These are phyloP conservation scores for Euthynnus affinis DNA, from an alignment of 2,797 vertebrate genomes.

Conservation along the genomic window DNA sequence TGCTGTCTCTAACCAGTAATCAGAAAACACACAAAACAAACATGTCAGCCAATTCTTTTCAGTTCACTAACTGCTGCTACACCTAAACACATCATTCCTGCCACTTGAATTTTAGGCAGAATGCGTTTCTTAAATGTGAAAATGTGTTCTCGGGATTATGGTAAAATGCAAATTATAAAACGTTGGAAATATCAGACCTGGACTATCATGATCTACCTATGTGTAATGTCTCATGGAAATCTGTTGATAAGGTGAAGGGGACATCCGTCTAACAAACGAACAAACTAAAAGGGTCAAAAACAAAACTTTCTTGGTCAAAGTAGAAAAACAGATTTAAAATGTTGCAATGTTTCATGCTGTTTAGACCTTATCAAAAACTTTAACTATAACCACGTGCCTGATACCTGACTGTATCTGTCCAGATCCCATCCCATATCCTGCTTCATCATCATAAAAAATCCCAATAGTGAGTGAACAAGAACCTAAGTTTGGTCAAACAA, in stretches of 20 bases:
- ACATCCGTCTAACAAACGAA: not conserved
- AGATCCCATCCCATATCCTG: not conserved
- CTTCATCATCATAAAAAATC: not conserved
- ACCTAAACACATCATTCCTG: not conserved
- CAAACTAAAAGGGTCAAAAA: not conserved
- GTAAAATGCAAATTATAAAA: not conserved
- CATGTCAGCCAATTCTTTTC: not conserved
- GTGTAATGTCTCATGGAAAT: too few species aligned
- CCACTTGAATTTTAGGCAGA: not conserved
- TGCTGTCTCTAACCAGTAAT: not conserved
- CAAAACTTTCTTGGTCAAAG: not conserved
- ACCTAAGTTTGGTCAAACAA: not conserved
- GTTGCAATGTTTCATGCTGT: not conserved
- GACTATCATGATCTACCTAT: not conserved
- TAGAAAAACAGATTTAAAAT: not conserved
- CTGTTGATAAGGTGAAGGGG: not conserved
- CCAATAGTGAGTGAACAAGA: not conserved
- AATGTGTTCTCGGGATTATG: not conserved
- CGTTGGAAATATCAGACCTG: not conserved
- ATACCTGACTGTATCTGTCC: not conserved
- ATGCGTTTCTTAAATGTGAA: not conserved
- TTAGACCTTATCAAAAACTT: conserved; percentile 3
- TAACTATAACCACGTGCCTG: not conserved
- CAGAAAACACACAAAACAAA: conserved; percentile 1
- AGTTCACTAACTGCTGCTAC: not conserved